A percentile compares a stretch with the other conserved stretches of the same genome.
Evolutionary conservation across 2,888 invertebrate genomes (phyloP).

Genomic region (Nowickia ferox): DNA sequence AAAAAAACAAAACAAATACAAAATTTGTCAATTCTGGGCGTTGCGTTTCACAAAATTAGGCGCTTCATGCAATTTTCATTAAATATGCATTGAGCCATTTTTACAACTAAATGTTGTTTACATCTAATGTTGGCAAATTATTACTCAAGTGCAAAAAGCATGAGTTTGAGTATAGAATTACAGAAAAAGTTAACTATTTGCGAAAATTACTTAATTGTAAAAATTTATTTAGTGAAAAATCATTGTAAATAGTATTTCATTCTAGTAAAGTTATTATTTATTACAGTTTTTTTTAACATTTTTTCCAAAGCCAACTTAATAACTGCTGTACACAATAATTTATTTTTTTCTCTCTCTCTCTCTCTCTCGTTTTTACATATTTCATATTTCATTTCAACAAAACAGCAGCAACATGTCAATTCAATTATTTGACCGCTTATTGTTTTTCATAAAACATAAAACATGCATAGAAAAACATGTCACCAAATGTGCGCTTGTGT

Average conservation of each 20-base stretch:
- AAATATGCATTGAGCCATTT: too few relatives aligned
- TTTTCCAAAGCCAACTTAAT: not conserved
- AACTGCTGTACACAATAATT: not conserved
- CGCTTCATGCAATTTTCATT: too few relatives aligned
- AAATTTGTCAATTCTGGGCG: too few relatives aligned
- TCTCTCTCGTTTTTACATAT: not conserved
- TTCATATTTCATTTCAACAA: conserved; percentile 31
- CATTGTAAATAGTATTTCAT: conserved; percentile 6
- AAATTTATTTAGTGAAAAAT: conserved; percentile 39
- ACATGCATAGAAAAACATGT: conserved; percentile 40
- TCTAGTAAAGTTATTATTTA: conserved; percentile 20
- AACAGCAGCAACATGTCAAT: conserved; percentile 60
- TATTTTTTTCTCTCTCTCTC: not conserved
- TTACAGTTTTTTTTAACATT: not conserved
- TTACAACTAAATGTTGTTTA: not conserved
- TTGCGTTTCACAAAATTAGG: too few relatives aligned
- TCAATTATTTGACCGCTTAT: conserved; percentile 59
- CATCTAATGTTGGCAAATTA: not conserved
- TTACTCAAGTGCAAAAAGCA: not conserved
- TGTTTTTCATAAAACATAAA: conserved; percentile 47
- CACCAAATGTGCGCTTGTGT: not conserved
- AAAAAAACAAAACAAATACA: too few relatives aligned
- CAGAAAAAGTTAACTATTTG: not conserved
- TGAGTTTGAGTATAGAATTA: not conserved
- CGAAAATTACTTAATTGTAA: conserved; percentile 1